Evolutionary conservation across 2,888 invertebrate species (phyloP), one percentile per base, ranked within the genome.

Genomic region (Epinotia bilunana): DNA sequence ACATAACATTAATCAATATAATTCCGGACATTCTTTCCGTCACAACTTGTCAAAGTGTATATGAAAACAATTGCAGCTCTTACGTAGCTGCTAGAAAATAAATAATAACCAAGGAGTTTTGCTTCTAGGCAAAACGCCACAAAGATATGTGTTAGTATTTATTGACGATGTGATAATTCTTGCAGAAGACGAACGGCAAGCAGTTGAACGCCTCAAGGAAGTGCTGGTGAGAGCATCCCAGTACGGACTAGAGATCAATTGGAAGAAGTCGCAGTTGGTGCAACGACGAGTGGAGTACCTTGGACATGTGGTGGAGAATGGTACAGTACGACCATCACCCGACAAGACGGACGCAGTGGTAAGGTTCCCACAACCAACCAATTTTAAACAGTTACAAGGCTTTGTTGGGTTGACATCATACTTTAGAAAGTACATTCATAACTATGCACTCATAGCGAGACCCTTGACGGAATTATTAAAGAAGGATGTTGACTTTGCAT

Each of bases 361-460:
- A 58, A 58, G 58, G 58, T 58, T 58, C 28, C 58, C 58, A 11
- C 23, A 28, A 58, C 58, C 58, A 20, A 58, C 58, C 23, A 58
- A 58, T 58, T 2, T 28, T 20, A 58, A 58, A 13, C 23, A 23
- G 58, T 6, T 28, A 13, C 12, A 20, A 57, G 11, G 57, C 6
- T 57, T 57, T 57, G 18, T 57, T 20, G 57, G 57, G 20, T 11
- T 57, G 9, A 57, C 57, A 9, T 57, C 57, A 57, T 57, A 57
- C 18, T 64, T 64, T 49, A 53, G 64, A 13, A 64, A 64, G 23
- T 64, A 53, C 16, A 64, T 64, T 23, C 49, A 49, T 16, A 64
- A 64, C 57, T 57, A 55, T 57, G 68, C 57, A 18, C 18, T 68
- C 3, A 57, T 67, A 71, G 72, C 75, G 9, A 64, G 64, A 13